Base-by-base conservation (phyloP, 2,888 invertebrate genomes). In the Drosophila anomalata region DNA sequence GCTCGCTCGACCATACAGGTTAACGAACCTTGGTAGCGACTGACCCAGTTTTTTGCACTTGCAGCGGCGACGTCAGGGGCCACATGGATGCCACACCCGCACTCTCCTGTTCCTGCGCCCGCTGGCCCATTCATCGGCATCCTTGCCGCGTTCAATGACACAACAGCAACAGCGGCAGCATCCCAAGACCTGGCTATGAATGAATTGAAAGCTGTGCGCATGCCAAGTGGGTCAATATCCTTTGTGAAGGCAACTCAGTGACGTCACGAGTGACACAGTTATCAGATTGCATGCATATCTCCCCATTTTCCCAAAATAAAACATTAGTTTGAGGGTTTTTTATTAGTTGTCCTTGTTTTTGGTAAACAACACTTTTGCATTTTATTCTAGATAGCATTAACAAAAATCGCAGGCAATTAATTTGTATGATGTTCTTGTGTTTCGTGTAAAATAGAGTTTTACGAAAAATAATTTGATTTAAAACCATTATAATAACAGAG, bases 201-300 rank as follows among this genome's bases (percentile, higher is more conserved):
- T 78, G 75, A 58, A 73, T 48, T 55, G 69, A 29, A 36, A 31
- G 41, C 77, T 87, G 17, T 84, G 90, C 90, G 90, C 89, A 91
- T 82, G 87, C 78, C 85, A 82, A 82, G 75, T 90, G 77, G 90
- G 90, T 90, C 91, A 91, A 89, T 78, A 89, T 83, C 88, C 91
- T 89, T 81, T 72, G 75, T 68, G 76, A 74, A 76, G 78, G 78
- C 76, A 78, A 76, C 62, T 58, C 46, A 73, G 75, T 86, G 88
- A 88, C 85, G 88, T 88, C 88, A 85, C 74, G 67, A 67, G 68
- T 82, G 87, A 82, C 87, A 82, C 54, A 87, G 69, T 87, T 82
- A 52, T 29, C 17, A 9, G 12, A 56, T 55, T 58, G 11, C 51
- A 56, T 24, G 0, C 46, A 31, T 56, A 41, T 41, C n/a, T n/a